These are phyloP conservation scores for Panagrolaimus sp. DNA, from an alignment of 1,140 invertebrate genomes.

Conservation along the genomic window DNA sequence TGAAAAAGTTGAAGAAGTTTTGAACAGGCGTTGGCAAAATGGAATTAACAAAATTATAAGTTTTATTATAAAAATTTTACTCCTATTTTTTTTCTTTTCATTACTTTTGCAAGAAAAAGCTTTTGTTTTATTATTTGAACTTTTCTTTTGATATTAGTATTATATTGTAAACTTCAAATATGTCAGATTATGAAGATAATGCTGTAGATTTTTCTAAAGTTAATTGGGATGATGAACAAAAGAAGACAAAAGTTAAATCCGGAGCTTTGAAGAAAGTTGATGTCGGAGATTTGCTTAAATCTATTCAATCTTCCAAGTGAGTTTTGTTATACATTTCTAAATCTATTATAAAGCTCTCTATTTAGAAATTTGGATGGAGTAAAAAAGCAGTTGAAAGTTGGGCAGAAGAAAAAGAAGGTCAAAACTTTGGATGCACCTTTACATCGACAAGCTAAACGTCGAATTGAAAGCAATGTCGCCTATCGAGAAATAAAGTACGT, in stretches of 20 bases:
- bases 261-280: not conserved
- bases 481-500: constrained; percentile 27
- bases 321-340: not conserved
- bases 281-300: not conserved
- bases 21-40: too few species aligned
- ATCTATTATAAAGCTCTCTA: too few species aligned
- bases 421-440: not conserved
- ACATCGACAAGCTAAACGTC: constrained; percentile 1
- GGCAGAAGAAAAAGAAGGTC: not conserved
- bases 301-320: constrained; percentile 1
- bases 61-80: too few species aligned
- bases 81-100: too few species aligned
- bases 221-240: constrained; percentile 2
- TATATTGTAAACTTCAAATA: not conserved
- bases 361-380: not conserved
- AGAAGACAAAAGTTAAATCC: not conserved
- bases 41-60: too few species aligned
- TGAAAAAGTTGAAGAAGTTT: too few species aligned
- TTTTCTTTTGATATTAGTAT: too few species aligned
- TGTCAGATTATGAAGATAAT: not conserved
- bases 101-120: too few species aligned
- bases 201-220: constrained; percentile 7
- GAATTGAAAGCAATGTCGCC: not conserved
- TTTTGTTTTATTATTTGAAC: too few species aligned
- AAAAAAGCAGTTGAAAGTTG: constrained; percentile 6